phyloP scores from a whole-genome alignment of 2,888 invertebrate species.

The Stenodema calcarata region DNA sequence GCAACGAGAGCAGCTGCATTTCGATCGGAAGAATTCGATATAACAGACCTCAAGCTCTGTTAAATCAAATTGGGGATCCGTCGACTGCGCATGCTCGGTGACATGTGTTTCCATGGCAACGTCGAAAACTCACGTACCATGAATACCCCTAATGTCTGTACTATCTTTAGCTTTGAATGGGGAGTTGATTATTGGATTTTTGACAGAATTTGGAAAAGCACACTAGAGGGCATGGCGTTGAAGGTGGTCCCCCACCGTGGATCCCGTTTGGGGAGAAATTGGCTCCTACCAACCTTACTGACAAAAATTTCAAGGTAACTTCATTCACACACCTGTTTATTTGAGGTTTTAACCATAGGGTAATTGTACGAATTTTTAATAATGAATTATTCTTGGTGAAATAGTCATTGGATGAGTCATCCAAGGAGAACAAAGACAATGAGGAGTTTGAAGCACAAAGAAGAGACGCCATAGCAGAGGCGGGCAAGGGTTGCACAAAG shows the following conservation, averaged over 20 bases:
- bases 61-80: no score
- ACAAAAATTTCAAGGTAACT: slow-evolving; percentile 70
- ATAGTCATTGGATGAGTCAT: slow-evolving; percentile 64
- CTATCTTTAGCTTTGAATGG: no score
- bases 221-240: slow-evolving; percentile 68
- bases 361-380: background rate
- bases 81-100: no score
- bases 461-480: slow-evolving; percentile 88
- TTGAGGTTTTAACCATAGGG: background rate
- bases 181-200: background rate
- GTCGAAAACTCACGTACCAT: no score
- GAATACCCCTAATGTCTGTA: no score
- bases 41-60: no score
- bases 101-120: no score
- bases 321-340: background rate
- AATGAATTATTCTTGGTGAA: background rate
- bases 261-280: slow-evolving; percentile 87
- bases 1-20: no score
- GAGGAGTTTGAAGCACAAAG: slow-evolving; percentile 89
- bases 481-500: slow-evolving; percentile 68
- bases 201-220: slow-evolving; percentile 69
- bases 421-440: slow-evolving; percentile 74
- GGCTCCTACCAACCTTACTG: slow-evolving; percentile 65
- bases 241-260: slow-evolving; percentile 89
- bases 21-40: no score